Conservation (phyloP, 1,140 invertebrate genomes). For the Trichonephila clavata region DNA sequence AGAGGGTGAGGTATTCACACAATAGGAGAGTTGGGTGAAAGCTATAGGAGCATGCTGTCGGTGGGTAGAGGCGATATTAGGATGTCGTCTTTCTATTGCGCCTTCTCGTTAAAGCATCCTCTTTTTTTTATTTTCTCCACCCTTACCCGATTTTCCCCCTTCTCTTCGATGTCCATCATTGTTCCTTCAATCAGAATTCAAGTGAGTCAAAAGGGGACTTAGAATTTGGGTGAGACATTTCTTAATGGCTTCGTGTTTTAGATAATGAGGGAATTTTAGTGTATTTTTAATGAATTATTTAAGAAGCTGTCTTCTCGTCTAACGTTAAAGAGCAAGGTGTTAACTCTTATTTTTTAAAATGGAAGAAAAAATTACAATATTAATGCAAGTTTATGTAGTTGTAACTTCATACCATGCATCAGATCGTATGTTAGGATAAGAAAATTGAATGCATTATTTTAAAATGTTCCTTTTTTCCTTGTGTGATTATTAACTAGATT, state of each 20-base stretch:
- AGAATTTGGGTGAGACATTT: not conserved
- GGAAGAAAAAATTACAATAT: too few relatives aligned
- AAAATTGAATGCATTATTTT: too few relatives aligned
- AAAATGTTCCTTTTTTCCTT: too few relatives aligned
- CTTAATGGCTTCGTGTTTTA: not conserved
- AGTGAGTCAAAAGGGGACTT: not conserved
- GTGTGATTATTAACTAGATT: too few relatives aligned
- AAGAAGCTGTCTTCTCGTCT: too few relatives aligned
- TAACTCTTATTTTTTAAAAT: too few relatives aligned
- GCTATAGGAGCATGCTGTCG: not conserved
- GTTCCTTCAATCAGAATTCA: not conserved
- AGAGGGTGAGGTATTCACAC: constrained; percentile 13
- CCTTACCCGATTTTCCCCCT: not conserved
- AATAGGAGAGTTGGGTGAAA: constrained; percentile 29
- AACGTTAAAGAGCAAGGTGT: too few relatives aligned
- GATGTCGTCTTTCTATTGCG: constrained; percentile 1
- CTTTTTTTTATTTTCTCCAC: not conserved
- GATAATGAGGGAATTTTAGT: too few relatives aligned
- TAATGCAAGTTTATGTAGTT: too few relatives aligned
- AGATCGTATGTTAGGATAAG: too few relatives aligned
- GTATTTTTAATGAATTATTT: too few relatives aligned
- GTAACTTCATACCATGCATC: too few relatives aligned
- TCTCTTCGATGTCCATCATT: not conserved
- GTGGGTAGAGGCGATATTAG: constrained; percentile 11
- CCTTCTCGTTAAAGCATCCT: not conserved